Evolutionary conservation across 2,797 vertebrate species (phyloP).

Genomic region (Pyrocephalus nanus): DNA sequence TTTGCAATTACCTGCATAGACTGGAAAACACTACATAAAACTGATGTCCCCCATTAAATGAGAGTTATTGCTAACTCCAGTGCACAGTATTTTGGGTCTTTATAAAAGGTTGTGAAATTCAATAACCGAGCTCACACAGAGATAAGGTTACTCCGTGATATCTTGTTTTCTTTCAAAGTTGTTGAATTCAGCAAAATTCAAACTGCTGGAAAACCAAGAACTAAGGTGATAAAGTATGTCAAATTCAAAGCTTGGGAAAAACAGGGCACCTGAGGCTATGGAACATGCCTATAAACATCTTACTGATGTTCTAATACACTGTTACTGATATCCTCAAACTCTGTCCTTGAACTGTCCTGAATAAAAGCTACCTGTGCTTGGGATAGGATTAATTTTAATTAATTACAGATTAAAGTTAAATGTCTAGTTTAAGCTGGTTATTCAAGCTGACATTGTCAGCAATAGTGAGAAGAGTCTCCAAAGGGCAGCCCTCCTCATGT

Average conservation of each 20-base stretch:
- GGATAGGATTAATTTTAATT: not conserved
- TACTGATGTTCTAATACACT: not conserved
- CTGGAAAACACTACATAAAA: not conserved
- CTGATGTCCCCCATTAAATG: not conserved
- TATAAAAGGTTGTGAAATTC: not conserved
- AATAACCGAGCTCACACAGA: not conserved
- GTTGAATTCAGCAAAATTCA: slow-evolving; percentile 22
- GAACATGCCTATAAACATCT: not conserved
- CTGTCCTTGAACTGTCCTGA: not conserved
- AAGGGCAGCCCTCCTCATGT: not conserved
- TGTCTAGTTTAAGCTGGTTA: not conserved
- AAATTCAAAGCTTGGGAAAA: not conserved
- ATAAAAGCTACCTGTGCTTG: not conserved
- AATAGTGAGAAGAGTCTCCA: not conserved
- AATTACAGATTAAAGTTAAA: not conserved
- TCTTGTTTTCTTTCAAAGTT: slow-evolving; percentile 2
- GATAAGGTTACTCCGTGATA: not conserved
- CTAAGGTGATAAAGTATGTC: not conserved
- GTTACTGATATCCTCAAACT: not conserved
- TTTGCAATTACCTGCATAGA: not conserved
- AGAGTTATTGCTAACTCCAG: not conserved
- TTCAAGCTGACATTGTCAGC: not conserved
- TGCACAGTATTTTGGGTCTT: not conserved
- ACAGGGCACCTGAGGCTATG: not conserved
- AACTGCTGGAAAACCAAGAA: not conserved